phyloP scores from a whole-genome alignment of 2,113 vertebrate genomes.

The Cyanocitta stelleri region DNA sequence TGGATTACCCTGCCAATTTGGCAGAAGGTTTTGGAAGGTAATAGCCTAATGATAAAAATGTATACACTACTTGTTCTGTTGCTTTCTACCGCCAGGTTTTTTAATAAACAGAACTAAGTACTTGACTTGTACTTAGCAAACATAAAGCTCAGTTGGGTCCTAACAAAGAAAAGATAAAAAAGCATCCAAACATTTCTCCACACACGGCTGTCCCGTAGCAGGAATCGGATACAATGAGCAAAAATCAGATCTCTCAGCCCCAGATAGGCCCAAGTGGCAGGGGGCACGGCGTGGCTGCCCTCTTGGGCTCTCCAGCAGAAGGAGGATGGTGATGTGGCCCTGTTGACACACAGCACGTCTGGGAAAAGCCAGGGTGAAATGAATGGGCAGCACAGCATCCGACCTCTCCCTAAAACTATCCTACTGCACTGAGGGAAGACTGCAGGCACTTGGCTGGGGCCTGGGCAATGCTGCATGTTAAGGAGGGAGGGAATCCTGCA shows the following conservation, averaged over 20 bases:
- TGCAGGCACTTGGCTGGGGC: background rate
- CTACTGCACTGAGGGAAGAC: background rate
- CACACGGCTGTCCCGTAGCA: background rate
- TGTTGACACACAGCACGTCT: background rate
- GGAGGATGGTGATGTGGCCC: background rate
- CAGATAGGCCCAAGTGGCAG: background rate
- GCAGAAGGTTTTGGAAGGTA: background rate
- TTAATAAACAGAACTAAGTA: background rate
- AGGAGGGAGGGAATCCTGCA: background rate
- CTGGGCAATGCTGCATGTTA: background rate
- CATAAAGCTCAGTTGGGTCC: background rate
- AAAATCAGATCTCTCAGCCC: background rate
- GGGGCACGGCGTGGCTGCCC: rapidly evolving
- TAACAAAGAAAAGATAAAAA: background rate
- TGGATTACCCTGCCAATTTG: background rate
- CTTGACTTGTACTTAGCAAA: background rate
- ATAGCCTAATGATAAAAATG: background rate
- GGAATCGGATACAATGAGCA: background rate
- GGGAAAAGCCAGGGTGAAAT: background rate
- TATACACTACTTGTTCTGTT: background rate
- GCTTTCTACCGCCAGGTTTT: background rate
- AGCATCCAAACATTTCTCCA: background rate
- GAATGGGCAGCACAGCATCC: background rate
- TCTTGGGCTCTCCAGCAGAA: background rate
- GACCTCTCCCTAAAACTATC: background rate